These are phyloP conservation scores for Eupeodes latifasciatus DNA, from an alignment of 2,888 invertebrate genomes.

Conservation along the genomic window DNA sequence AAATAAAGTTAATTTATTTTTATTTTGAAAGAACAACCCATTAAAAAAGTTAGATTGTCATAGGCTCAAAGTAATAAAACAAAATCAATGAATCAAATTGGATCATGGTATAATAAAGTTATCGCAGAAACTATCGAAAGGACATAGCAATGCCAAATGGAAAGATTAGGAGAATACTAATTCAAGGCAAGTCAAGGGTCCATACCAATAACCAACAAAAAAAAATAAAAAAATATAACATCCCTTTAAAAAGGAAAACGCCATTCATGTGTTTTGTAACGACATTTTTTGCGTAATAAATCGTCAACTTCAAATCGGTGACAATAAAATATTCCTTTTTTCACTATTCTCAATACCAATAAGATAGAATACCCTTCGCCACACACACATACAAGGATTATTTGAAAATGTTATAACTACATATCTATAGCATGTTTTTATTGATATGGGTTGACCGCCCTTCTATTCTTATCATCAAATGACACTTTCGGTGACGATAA, in stretches of 20 bases:
- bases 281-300: slow-evolving; percentile 63
- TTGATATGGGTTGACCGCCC: slow-evolving; percentile 72
- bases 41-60: slow-evolving; percentile 48
- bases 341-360: neutral
- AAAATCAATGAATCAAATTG: slow-evolving; percentile 33
- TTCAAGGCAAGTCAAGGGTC: slow-evolving; percentile 55
- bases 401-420: slow-evolving; percentile 54
- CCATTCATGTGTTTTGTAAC: slow-evolving; percentile 59
- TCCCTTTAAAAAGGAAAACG: slow-evolving; percentile 51
- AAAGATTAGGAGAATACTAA: slow-evolving; percentile 54
- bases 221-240: slow-evolving; percentile 43
- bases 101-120: slow-evolving; percentile 39
- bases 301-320: slow-evolving; percentile 65
- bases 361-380: neutral
- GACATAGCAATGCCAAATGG: slow-evolving; percentile 7
- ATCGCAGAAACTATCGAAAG: slow-evolving; percentile 28
- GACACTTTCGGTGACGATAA: slow-evolving; percentile 70
- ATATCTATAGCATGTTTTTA: slow-evolving; percentile 49
- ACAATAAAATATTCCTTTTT: slow-evolving; percentile 68
- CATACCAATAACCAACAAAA: slow-evolving; percentile 15
- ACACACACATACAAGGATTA: slow-evolving; percentile 11
- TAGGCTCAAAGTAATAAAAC: slow-evolving; percentile 37
- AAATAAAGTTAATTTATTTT: neutral
- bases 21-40: neutral
- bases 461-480: slow-evolving; percentile 71